phyloP scores from a whole-genome alignment of 2,888 invertebrate species.

The Colostygia pectinataria region DNA sequence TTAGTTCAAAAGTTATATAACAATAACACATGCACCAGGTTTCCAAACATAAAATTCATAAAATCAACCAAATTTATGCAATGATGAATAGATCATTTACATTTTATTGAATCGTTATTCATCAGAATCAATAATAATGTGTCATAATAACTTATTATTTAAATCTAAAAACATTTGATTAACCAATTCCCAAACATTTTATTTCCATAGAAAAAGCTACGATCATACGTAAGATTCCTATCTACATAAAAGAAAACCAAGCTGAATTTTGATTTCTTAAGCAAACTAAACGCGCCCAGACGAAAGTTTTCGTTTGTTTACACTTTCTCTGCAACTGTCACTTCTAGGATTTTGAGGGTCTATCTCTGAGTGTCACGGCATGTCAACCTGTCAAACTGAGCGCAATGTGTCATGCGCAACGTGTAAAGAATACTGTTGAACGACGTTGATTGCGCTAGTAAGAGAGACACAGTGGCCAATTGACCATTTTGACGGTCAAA shows the following conservation, averaged over 20 bases:
- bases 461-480: constrained; percentile 35
- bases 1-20: no score
- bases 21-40: no score
- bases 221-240: constrained; percentile 18
- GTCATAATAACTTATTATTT: not conserved
- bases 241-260: constrained; percentile 35
- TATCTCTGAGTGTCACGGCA: constrained; percentile 39
- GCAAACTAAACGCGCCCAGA: constrained; percentile 46
- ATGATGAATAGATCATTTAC: no score
- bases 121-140: not conserved
- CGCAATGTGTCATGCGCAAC: constrained; percentile 35
- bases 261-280: constrained; percentile 40
- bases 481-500: constrained; percentile 46
- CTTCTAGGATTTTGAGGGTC: constrained; percentile 54
- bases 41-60: no score
- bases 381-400: constrained; percentile 45
- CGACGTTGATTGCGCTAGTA: constrained; percentile 32
- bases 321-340: constrained; percentile 64
- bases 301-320: constrained; percentile 63
- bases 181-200: constrained; percentile 6
- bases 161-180: not conserved
- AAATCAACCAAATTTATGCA: no score
- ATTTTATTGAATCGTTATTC: not conserved
- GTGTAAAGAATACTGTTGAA: constrained; percentile 37
- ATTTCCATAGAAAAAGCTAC: constrained; percentile 22